Base-by-base conservation (phyloP, 2,797 vertebrate genomes). In the Lateolabrax maculatus region DNA sequence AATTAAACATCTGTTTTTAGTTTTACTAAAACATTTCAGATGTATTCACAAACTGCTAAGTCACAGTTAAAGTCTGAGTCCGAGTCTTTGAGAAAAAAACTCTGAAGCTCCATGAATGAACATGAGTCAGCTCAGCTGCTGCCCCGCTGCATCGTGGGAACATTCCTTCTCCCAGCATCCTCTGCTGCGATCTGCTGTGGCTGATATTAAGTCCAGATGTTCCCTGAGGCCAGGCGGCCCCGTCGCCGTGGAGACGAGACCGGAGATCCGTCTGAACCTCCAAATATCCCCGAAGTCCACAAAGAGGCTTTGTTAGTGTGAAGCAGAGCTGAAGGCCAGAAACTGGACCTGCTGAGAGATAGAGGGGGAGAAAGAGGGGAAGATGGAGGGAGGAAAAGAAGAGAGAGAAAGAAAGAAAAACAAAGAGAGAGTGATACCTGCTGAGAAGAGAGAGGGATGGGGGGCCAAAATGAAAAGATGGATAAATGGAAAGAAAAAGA, bases 191-290 rank as follows among this genome's bases (percentile, higher is more conserved):
- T 62, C 19, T 0, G 51, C 61, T 57, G 56, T 9, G 48, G 48
- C 29, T 70, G 36, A 53, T 39, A 89, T 93, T 62, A 53, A 80
- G 27, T 76, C 91, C 93, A 95, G 93, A 94, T 95, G 93, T 92
- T 84, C 75, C 21, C 31, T 2, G 3, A 70, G 55, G 52, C 63
- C 64, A 18, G 19, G 31, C 21, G 21, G 65, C 62, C 55, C 27
- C 3, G 27, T 78, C 41, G 11, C 67, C 71, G 37, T 58, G 60
- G 78, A 63, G 73, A 88, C 55, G 0, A 72, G 61, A 73, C 57
- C 6, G 19, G 75, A 74, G 77, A 90, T 91, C 79, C 69, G 84
- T 87, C 68, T 49, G 71, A 89, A 75, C 84, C 72, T 81, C 58
- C 66, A 72, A 84, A 87, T 87, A 73, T 79, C 15, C 19, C 39